Conservation (phyloP, 2,797 vertebrate species). For the Enteromius anoplus region DNA sequence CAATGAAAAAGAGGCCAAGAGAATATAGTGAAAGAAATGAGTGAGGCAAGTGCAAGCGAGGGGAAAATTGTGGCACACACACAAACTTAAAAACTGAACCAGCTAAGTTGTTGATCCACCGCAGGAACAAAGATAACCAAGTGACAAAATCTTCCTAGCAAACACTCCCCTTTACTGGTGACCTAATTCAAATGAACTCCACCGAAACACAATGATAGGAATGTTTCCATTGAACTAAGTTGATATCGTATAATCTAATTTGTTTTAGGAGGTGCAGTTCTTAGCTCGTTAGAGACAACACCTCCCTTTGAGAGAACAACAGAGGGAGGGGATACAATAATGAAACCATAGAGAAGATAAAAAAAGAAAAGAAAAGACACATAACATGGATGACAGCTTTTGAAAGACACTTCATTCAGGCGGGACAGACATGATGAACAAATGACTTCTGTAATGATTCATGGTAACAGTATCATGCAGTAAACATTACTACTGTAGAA, state of each 20-base stretch:
- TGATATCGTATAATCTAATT: background rate
- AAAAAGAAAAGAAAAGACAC: background rate
- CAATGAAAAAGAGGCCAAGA: background rate
- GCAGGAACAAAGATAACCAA: background rate
- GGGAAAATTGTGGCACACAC: background rate
- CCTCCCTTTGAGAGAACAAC: conserved; percentile 9
- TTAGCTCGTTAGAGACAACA: conserved; percentile 23
- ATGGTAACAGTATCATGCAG: background rate
- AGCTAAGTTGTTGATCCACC: background rate
- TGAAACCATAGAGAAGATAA: background rate
- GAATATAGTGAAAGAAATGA: background rate
- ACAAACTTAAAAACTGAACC: background rate
- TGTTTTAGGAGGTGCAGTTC: conserved; percentile 24
- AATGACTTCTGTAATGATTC: background rate
- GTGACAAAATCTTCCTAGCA: background rate
- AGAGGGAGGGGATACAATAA: background rate
- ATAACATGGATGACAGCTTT: background rate
- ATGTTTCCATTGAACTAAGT: conserved; percentile 21
- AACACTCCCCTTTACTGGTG: conserved; percentile 4
- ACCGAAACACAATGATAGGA: conserved; percentile 17
- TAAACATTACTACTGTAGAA: background rate
- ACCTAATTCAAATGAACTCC: conserved; percentile 8
- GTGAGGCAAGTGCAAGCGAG: background rate
- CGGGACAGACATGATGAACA: background rate
- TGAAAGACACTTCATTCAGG: background rate